These are phyloP conservation scores for Merodon equestris DNA, from an alignment of 2,888 invertebrate genomes.

Conservation along the genomic window DNA sequence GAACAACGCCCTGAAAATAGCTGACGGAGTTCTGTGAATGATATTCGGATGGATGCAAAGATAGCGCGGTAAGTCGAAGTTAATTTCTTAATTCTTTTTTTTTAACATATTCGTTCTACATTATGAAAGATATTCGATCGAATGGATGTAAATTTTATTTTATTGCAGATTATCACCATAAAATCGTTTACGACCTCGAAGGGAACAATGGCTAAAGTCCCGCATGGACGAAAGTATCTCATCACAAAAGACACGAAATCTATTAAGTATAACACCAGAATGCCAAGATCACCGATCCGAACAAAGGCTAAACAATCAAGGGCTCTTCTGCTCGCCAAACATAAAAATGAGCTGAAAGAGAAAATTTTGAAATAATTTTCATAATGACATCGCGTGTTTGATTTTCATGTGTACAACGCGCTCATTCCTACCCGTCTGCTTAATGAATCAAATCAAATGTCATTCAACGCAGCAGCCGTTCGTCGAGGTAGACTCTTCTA, in stretches of 20 bases:
- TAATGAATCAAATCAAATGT: slow-evolving; percentile 67
- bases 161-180: slow-evolving; percentile 39
- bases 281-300: too few relatives aligned
- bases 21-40: too few relatives aligned
- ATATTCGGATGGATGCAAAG: neutral
- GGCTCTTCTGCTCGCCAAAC: neutral
- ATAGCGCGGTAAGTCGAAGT: slow-evolving; percentile 10
- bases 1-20: too few relatives aligned
- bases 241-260: too few relatives aligned
- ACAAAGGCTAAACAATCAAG: neutral
- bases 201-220: neutral
- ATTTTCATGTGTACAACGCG: slow-evolving; percentile 27
- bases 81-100: slow-evolving; percentile 32
- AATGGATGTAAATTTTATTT: slow-evolving; percentile 38
- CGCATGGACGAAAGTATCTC: too few relatives aligned
- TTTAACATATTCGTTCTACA: slow-evolving; percentile 1
- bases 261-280: slow-evolving; percentile 8
- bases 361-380: too few relatives aligned
- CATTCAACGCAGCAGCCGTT: slow-evolving; percentile 23
- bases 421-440: slow-evolving; percentile 16
- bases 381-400: slow-evolving; percentile 42
- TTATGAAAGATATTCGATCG: slow-evolving; percentile 3
- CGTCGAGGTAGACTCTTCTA: neutral
- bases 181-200: slow-evolving; percentile 26
- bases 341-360: slow-evolving; percentile 9